Percentiles rank a stretch among this genome's conserved stretches.
Conservation (phyloP, 2,797 vertebrate species). For the Danio jaintianensis region DNA sequence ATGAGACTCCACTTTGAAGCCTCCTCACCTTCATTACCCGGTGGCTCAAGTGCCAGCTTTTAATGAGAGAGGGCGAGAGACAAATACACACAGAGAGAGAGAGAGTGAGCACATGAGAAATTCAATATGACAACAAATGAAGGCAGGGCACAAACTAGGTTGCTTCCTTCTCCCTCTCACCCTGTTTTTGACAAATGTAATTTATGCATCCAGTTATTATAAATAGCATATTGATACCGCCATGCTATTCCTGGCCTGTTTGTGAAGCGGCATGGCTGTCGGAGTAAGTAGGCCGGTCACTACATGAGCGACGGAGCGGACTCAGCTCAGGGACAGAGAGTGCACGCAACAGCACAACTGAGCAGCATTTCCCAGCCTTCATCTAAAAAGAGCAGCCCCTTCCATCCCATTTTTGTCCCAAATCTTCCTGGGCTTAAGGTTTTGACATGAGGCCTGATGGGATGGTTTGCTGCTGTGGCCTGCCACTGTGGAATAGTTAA, state of each 20-base stretch:
- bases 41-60: conserved; percentile 28
- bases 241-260: conserved; percentile 69
- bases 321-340: conserved; percentile 24
- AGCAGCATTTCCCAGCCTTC: conserved; percentile 5
- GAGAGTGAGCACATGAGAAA: neutral
- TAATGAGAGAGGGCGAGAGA: conserved; percentile 23
- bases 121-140: conserved; percentile 30
- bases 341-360: conserved; percentile 12
- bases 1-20: conserved; percentile 25
- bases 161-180: conserved; percentile 62
- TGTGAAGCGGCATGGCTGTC: conserved; percentile 68
- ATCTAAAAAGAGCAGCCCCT: conserved; percentile 6
- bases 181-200: conserved; percentile 76
- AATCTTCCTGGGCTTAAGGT: conserved; percentile 17
- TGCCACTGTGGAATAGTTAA: no score
- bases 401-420: conserved; percentile 5
- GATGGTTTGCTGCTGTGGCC: neutral
- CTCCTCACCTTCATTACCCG: conserved; percentile 38
- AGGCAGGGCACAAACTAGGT: conserved; percentile 67
- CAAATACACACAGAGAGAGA: neutral
- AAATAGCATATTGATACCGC: conserved; percentile 79
- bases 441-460: conserved; percentile 5
- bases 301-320: conserved; percentile 27
- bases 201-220: conserved; percentile 80
- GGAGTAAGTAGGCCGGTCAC: conserved; percentile 53